Conservation (phyloP, 2,797 vertebrate genomes). For the Falco naumanni region DNA sequence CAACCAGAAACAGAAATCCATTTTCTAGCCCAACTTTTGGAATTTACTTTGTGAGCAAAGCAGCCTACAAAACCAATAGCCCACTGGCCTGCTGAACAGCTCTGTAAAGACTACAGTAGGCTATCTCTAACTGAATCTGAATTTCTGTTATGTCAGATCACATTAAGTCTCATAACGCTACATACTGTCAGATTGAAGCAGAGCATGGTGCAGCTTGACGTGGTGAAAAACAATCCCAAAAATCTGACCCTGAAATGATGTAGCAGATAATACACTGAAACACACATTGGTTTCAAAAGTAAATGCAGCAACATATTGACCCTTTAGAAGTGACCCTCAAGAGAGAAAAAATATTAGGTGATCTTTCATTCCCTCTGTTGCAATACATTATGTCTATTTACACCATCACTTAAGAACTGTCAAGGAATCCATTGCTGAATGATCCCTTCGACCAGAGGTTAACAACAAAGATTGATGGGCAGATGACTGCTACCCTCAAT, state of each 20-base stretch:
- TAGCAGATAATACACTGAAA: not conserved
- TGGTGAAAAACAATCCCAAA: rapidly evolving
- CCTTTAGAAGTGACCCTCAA: not conserved
- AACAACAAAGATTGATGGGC: not conserved
- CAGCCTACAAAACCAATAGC: not conserved
- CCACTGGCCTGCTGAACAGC: not conserved
- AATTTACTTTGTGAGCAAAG: not conserved
- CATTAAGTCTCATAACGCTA: not conserved
- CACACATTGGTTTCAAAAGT: not conserved
- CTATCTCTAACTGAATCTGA: not conserved
- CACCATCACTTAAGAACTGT: not conserved
- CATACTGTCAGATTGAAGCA: not conserved
- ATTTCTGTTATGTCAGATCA: not conserved
- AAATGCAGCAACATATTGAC: not conserved
- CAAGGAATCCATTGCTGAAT: not conserved
- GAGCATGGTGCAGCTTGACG: not conserved
- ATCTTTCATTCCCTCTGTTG: not conserved
- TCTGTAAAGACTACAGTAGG: not conserved
- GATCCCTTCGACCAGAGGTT: not conserved
- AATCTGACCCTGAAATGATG: not conserved
- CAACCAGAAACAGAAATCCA: not conserved
- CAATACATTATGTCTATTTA: not conserved
- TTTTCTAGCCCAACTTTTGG: not conserved
- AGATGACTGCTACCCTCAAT: not conserved
- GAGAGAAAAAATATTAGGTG: not conserved